Percentiles rank a stretch among this genome's conserved stretches.
These are phyloP conservation scores for Uromys caudimaculatus DNA, from an alignment of 2,797 vertebrate species.

Conservation along the genomic window DNA sequence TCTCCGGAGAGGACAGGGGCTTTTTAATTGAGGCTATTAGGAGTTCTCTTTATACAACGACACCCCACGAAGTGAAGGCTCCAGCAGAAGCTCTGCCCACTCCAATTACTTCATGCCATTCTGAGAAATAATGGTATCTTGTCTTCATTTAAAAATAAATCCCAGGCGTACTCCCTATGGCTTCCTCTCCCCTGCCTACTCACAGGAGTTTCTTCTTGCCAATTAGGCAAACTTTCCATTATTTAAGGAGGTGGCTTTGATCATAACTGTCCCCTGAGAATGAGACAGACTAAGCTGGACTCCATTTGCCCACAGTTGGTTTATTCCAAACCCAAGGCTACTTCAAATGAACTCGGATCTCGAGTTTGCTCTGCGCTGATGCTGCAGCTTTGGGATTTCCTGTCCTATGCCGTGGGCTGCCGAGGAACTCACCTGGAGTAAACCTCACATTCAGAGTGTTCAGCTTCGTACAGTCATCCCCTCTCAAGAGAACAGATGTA, in stretches of 20 bases:
- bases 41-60: slow-evolving; percentile 63
- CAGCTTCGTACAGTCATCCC: slow-evolving; percentile 57
- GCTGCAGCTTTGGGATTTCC: neutral
- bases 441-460: neutral
- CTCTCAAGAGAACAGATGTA: slow-evolving; percentile 65
- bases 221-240: slow-evolving; percentile 77
- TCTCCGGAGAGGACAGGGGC: slow-evolving; percentile 65
- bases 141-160: slow-evolving; percentile 83
- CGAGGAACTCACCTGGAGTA: slow-evolving; percentile 69
- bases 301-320: slow-evolving; percentile 41
- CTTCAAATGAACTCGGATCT: slow-evolving; percentile 32
- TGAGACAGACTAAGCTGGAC: slow-evolving; percentile 57
- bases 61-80: slow-evolving; percentile 42
- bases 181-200: slow-evolving; percentile 64
- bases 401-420: rapidly evolving
- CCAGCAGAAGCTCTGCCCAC: slow-evolving; percentile 55
- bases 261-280: slow-evolving; percentile 38
- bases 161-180: slow-evolving; percentile 59
- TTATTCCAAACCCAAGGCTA: slow-evolving; percentile 38
- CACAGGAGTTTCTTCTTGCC: slow-evolving; percentile 70
- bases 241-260: slow-evolving; percentile 71
- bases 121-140: slow-evolving; percentile 78
- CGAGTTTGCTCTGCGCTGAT: neutral
- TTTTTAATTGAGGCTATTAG: slow-evolving; percentile 77
- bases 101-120: slow-evolving; percentile 77